Base-by-base conservation (phyloP, 1,140 invertebrate genomes). In the Latrodectus geometricus region DNA sequence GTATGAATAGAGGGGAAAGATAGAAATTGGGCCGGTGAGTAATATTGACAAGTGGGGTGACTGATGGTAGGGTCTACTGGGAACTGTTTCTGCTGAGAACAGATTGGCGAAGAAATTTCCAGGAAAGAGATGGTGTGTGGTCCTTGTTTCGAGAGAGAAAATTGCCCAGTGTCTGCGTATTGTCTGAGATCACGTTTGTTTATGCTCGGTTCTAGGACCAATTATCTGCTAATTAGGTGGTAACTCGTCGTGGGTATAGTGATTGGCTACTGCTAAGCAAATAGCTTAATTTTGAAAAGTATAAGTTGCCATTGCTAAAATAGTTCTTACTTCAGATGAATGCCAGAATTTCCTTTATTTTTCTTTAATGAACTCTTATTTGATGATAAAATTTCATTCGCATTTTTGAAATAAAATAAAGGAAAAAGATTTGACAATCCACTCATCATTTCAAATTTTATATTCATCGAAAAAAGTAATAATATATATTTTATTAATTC, bases 21-120 rank as follows among this genome's bases (percentile, higher is more conserved):
- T 50, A 50, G 72, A 50, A 61, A 76, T 76, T 76, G 74, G 74
- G 15, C 14, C 12, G 74, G 54, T 76, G 74, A 76, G 52, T 76
- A 76, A 76, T 76, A 52, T 76, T 76, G 54, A 76, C 74, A 56
- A 3, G n/a, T 20, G n/a, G 20, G 14, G 54, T 61, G 54, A 61
- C 54, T 61, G 54, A 61, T 61, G 54, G 17, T 61, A 14, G 54
- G 54, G 17, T 14, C 54, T 61, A 61, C 54, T 61, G 17, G 54
- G 54, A 61, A 61, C 17, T 61, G 54, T 61, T 14, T 17, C 17
- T 61, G 54, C 11, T 14, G 11, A 17, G 54, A 61, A 61, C 54
- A 61, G 54, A 17, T 61, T 61, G 54, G 54, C 54, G 54, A 61
- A 14, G 54, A 61, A 61, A 61, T 61, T 61, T 61, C 54, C 54